These are phyloP conservation scores for Aphidius colemani DNA, from an alignment of 2,888 invertebrate species.

Conservation along the genomic window DNA sequence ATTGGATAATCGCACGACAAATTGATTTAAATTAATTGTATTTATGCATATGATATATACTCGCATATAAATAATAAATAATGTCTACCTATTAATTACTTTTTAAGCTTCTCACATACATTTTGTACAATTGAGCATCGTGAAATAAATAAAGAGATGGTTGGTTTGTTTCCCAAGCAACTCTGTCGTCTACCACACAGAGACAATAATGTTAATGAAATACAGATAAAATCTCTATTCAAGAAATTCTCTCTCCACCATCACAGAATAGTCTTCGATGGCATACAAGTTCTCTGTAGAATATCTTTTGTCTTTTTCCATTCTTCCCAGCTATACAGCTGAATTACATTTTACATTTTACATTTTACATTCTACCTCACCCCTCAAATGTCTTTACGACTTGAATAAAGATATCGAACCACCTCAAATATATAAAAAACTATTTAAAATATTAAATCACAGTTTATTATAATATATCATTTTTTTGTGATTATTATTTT, in stretches of 20 bases:
- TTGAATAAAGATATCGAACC: too few species aligned
- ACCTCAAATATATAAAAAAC: too few species aligned
- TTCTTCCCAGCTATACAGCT: constrained; percentile 27
- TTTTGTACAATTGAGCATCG: constrained; percentile 45
- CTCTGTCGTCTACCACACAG: constrained; percentile 50
- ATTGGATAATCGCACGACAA: too few species aligned
- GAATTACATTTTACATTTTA: constrained; percentile 15
- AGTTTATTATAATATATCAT: too few species aligned
- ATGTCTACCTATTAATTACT: too few species aligned
- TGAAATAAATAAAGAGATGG: constrained; percentile 28
- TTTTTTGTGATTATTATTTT: too few species aligned
- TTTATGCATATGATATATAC: too few species aligned
- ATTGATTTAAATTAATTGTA: too few species aligned
- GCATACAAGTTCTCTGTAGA: constrained; percentile 23
- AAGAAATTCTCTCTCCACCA: constrained; percentile 31
- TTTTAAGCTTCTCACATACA: too few species aligned
- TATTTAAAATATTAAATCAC: too few species aligned
- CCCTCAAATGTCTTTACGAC: background rate
- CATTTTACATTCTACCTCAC: background rate
- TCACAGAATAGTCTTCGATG: too few species aligned
- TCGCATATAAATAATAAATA: too few species aligned
- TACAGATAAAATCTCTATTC: constrained; percentile 59
- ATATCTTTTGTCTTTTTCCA: constrained; percentile 47
- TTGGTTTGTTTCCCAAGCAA: constrained; percentile 30
- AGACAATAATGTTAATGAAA: constrained; percentile 59